These are phyloP conservation scores for Cerceris rybyensis DNA, from an alignment of 2,888 invertebrate genomes.

Conservation along the genomic window DNA sequence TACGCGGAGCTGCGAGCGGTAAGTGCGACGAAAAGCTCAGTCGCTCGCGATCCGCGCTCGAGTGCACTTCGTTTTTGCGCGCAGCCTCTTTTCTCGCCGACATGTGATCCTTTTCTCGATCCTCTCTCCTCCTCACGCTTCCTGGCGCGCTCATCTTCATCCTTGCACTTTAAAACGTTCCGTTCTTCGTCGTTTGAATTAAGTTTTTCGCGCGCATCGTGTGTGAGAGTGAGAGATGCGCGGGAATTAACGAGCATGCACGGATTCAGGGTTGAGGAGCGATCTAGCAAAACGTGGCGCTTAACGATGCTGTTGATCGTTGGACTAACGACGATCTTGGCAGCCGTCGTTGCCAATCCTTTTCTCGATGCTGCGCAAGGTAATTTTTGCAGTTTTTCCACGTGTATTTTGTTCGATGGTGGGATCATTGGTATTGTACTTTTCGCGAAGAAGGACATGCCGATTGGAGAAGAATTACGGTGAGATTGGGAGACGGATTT, in stretches of 20 bases:
- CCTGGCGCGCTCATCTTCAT: not conserved
- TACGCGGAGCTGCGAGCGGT: slow-evolving; percentile 50
- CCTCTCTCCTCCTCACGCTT: slow-evolving; percentile 5
- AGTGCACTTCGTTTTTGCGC: slow-evolving; percentile 55
- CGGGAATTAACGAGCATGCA: slow-evolving; percentile 24
- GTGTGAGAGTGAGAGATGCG: slow-evolving; percentile 31
- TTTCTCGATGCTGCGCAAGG: slow-evolving; percentile 65
- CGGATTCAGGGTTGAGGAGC: slow-evolving; percentile 4
- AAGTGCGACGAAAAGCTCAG: slow-evolving; percentile 72
- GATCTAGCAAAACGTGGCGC: slow-evolving; percentile 1
- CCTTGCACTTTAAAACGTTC: not conserved
- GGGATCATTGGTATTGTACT: no score
- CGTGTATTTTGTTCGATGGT: not conserved
- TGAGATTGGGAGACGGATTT: no score
- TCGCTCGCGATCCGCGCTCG: slow-evolving; percentile 67
- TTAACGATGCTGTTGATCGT: slow-evolving; percentile 56
- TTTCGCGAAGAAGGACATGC: no score
- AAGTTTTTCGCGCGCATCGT: not conserved
- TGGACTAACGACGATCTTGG: slow-evolving; percentile 47
- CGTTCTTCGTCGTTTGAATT: not conserved
- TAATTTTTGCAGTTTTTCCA: slow-evolving; percentile 33
- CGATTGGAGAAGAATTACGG: no score
- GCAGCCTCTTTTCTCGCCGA: slow-evolving; percentile 27
- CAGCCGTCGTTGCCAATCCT: slow-evolving; percentile 53
- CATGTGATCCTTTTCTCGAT: slow-evolving; percentile 46